Evolutionary conservation across 2,888 invertebrate genomes (phyloP).

Genomic region (Rhimphoctona megacephalus): DNA sequence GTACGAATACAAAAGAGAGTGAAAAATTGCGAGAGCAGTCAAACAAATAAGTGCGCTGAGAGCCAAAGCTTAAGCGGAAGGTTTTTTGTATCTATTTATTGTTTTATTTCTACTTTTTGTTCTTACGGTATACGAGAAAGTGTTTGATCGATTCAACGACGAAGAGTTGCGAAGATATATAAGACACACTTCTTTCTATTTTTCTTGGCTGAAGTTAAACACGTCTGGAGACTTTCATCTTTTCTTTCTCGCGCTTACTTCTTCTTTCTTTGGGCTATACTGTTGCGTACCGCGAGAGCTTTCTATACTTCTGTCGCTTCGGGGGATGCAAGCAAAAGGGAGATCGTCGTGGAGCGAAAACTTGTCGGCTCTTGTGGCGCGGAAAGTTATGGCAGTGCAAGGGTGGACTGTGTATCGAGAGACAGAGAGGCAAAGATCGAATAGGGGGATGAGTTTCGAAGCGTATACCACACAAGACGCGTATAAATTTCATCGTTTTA

Average conservation of each 20-base stretch:
- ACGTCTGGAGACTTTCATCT: slow-evolving; percentile 54
- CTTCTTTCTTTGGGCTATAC: slow-evolving; percentile 1
- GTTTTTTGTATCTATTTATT: slow-evolving; percentile 26
- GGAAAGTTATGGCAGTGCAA: slow-evolving; percentile 51
- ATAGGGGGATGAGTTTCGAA: slow-evolving; percentile 30
- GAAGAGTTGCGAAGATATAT: slow-evolving; percentile 42
- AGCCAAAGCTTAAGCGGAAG: slow-evolving; percentile 30
- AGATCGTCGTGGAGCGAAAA: slow-evolving; percentile 47
- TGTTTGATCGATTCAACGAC: slow-evolving; percentile 62
- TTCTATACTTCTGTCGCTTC: slow-evolving; percentile 30
- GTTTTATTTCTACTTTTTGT: slow-evolving; percentile 27
- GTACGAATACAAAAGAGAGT: slow-evolving; percentile 27
- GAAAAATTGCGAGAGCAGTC: slow-evolving; percentile 47
- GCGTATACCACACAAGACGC: slow-evolving; percentile 30
- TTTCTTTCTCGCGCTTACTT: slow-evolving; percentile 21
- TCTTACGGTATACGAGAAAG: slow-evolving; percentile 21
- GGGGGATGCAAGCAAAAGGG: slow-evolving; percentile 50
- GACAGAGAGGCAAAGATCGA: background rate
- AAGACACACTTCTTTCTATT: slow-evolving; percentile 60
- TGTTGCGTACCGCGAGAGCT: slow-evolving; percentile 29
- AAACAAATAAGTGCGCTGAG: slow-evolving; percentile 54
- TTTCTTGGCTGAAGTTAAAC: slow-evolving; percentile 68
- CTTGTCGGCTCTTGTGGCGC: slow-evolving; percentile 53
- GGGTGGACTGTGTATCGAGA: slow-evolving; percentile 24
- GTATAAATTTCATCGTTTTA: slow-evolving; percentile 63